Conservation (phyloP, 2,113 vertebrate species). For the Capreolus pygargus region DNA sequence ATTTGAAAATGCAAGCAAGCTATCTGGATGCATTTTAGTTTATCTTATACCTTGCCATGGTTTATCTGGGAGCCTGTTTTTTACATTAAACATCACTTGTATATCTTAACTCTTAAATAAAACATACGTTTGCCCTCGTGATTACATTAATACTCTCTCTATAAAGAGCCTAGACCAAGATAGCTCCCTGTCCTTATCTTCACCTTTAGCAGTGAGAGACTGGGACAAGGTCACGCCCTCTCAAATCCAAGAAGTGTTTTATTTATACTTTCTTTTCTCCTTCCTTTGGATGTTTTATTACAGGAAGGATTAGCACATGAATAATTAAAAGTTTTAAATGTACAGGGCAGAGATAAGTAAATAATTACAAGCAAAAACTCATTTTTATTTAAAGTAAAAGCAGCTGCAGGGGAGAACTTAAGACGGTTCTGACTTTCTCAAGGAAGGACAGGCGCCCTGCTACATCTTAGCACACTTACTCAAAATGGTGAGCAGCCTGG, state of each 20-base stretch:
- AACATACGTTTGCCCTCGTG: not conserved
- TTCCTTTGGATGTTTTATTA: slow-evolving; percentile 24
- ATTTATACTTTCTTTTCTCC: not conserved
- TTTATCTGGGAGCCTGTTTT: not conserved
- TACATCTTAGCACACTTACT: not conserved
- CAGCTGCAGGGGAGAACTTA: not conserved
- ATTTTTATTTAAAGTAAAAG: slow-evolving; percentile 52
- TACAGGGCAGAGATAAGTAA: slow-evolving; percentile 36
- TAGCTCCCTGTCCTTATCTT: slow-evolving; percentile 3
- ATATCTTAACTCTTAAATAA: not conserved
- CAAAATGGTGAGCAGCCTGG: not conserved
- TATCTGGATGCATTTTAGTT: not conserved
- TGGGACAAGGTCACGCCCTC: slow-evolving; percentile 12
- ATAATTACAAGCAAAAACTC: slow-evolving; percentile 31
- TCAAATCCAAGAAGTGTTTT: slow-evolving; percentile 47
- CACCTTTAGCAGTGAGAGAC: slow-evolving; percentile 30
- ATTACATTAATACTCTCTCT: not conserved
- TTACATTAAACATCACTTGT: not conserved
- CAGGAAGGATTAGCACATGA: slow-evolving; percentile 37
- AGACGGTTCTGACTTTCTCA: not conserved
- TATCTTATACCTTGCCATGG: not conserved
- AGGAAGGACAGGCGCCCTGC: not conserved
- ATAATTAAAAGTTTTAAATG: slow-evolving; percentile 54
- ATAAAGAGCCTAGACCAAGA: slow-evolving; percentile 2
- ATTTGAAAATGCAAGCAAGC: not conserved